Conservation (phyloP, 2,113 vertebrate genomes). For the Pimephales promelas region DNA sequence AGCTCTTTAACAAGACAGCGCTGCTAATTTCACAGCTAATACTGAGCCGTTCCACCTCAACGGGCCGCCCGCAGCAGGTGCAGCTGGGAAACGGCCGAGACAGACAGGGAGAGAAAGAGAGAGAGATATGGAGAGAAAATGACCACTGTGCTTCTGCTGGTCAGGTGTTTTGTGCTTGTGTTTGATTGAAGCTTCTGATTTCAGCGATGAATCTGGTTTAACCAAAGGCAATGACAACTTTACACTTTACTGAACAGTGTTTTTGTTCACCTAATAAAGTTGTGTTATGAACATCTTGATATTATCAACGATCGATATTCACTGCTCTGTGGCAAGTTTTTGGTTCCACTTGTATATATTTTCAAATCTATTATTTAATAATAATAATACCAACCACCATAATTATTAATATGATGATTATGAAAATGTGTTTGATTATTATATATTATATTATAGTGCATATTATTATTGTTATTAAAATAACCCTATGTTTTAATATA, state of each 20-base stretch:
- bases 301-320: background rate
- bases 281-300: background rate
- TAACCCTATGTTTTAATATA: too few species aligned
- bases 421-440: too few species aligned
- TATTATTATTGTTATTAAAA: too few species aligned
- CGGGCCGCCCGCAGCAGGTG: slow-evolving; percentile 81
- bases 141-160: slow-evolving; percentile 81
- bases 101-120: slow-evolving; percentile 40
- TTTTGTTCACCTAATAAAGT: background rate
- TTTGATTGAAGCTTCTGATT: slow-evolving; percentile 79
- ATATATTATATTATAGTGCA: too few species aligned
- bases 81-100: slow-evolving; percentile 75
- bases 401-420: too few species aligned
- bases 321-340: background rate
- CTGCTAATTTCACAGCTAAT: slow-evolving; percentile 98
- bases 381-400: too few species aligned
- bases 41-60: slow-evolving; percentile 89
- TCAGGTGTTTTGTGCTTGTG: slow-evolving; percentile 68
- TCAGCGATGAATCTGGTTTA: slow-evolving; percentile 72
- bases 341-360: too few species aligned
- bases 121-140: slow-evolving; percentile 72
- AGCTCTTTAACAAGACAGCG: slow-evolving; percentile 91
- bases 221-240: slow-evolving; percentile 57
- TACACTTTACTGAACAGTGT: background rate
- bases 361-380: too few species aligned